Percentiles rank a stretch among this genome's conserved stretches.
Conservation (phyloP, 2,113 vertebrate species). For the Rhegmatorhina hoffmannsi region DNA sequence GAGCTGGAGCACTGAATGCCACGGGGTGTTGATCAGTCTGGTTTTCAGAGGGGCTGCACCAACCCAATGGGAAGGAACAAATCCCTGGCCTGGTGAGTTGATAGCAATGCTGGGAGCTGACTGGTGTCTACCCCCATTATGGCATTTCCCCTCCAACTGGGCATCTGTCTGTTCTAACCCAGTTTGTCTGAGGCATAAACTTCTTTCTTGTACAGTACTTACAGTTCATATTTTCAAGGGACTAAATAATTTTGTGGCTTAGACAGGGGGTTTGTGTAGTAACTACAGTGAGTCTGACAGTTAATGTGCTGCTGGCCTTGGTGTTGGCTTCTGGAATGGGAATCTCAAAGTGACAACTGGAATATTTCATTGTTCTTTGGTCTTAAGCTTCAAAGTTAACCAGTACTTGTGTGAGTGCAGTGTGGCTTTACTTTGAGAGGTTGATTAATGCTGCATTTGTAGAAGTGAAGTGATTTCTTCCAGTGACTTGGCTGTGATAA, state of each 20-base stretch:
- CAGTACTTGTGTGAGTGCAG: accelerated
- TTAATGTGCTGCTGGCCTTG: neutral
- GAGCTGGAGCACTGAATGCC: neutral
- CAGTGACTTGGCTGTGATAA: neutral
- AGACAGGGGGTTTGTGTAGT: neutral
- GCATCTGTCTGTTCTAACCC: neutral
- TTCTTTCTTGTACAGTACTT: neutral
- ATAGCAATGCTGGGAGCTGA: accelerated
- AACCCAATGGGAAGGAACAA: neutral
- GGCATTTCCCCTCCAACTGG: neutral
- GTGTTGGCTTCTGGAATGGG: neutral
- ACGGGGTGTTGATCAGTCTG: neutral
- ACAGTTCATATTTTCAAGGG: neutral
- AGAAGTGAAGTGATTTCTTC: neutral
- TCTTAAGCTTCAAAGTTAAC: neutral
- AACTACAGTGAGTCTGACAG: neutral
- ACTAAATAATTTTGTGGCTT: neutral
- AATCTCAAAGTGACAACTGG: neutral
- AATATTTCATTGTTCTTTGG: neutral
- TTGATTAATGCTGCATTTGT: neutral
- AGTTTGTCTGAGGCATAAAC: neutral
- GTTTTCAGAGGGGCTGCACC: neutral
- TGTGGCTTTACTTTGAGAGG: neutral
- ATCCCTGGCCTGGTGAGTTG: neutral
- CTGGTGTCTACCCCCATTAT: accelerated